Evolutionary conservation across 2,888 invertebrate species (phyloP), one percentile per base, ranked within the genome.

Genomic region (Spilarctia lutea): DNA sequence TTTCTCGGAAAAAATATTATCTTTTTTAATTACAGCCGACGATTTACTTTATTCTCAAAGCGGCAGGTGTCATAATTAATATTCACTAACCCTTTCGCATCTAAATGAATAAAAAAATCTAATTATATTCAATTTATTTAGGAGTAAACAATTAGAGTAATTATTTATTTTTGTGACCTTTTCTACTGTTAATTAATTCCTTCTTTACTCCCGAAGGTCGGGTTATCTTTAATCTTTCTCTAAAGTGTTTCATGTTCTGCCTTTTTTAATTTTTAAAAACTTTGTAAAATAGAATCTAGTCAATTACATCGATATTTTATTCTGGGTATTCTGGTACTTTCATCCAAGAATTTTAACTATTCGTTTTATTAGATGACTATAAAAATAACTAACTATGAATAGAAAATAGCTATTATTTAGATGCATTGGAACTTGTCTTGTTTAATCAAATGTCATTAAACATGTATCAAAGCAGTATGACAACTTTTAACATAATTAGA

Each of bases 141-240:
- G 67, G 72, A 67, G 65, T 71, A 77, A 76, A 78, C 78, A 80
- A 85, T 85, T 80, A 71, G 71, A 70, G 74, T 65, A 74, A 72
- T 76, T 75, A 79, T 75, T 78, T 77, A 82, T 72, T 75, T 70
- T 82, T 74, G 75, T 68, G 66, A 71, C 72, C 70, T 75, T 79
- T 84, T 76, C 20, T 68, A 52, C 42, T 68, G 42, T 72, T 82
- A 75, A 71, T 83, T 77, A 81, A 83, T 82, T 79, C 74, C 67
- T 63, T 76, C 65, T 35, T 74, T 75, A 45, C 74, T 69, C 24
- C n/a, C 6, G 8, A 39, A 35, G 52, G 66, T 52, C n/a, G 52
- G 11, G 71, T 63, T 30, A 63, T 63, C 63, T 63, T 63, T 63
- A 66, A 66, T 66, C 66, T 66, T 10, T 24, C 35, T 66, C 35